These are phyloP conservation scores for Neopipo cinnamomea DNA, from an alignment of 2,113 vertebrate genomes.

Conservation along the genomic window DNA sequence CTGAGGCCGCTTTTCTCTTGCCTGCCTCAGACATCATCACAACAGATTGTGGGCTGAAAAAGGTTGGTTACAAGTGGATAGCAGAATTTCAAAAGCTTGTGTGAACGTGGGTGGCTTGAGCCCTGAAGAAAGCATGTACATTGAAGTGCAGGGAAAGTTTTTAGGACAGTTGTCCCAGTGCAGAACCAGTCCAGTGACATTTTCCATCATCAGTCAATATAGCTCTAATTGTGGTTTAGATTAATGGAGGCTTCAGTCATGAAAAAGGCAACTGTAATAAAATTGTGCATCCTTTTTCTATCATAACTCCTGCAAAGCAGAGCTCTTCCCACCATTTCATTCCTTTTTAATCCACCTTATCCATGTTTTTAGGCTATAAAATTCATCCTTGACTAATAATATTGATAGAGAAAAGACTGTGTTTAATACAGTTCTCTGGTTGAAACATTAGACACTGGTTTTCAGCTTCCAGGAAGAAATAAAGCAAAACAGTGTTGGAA, in stretches of 20 bases:
- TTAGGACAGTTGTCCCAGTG: not conserved
- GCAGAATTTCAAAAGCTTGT: not conserved
- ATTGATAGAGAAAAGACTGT: constrained; percentile 1
- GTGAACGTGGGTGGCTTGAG: not conserved
- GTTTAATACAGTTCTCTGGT: constrained; percentile 7
- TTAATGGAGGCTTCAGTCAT: not conserved
- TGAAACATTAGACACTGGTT: not conserved
- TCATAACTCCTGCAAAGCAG: not conserved
- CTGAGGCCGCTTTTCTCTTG: not conserved
- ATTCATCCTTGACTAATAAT: constrained; percentile 45
- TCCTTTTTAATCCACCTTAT: constrained; percentile 25
- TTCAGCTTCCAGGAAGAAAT: constrained; percentile 19
- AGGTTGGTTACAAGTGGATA: not conserved
- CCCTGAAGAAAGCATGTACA: rapidly evolving
- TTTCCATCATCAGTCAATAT: not conserved
- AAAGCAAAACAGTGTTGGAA: not conserved
- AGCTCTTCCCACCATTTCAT: not conserved
- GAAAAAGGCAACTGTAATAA: not conserved
- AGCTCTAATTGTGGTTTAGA: not conserved
- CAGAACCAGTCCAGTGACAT: not conserved
- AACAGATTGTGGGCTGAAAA: not conserved
- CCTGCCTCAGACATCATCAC: not conserved
- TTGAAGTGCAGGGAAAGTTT: not conserved
- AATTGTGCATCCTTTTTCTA: not conserved
- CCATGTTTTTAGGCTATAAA: not conserved